Percentiles rank a stretch among this genome's conserved stretches.
Conservation (phyloP, 2,797 vertebrate species). For the Stomatorhinus walkeri region DNA sequence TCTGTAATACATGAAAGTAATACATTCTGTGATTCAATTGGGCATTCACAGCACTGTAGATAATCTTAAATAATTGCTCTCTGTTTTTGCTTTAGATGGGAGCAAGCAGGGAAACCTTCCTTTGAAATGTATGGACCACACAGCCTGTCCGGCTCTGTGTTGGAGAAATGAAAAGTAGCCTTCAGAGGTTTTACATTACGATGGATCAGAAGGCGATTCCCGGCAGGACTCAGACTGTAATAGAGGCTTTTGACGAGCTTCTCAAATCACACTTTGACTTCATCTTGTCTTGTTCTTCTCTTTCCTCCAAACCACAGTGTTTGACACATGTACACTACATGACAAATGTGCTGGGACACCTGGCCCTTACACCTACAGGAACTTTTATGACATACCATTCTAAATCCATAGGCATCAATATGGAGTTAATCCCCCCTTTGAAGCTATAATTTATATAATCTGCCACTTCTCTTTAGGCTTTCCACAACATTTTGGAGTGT, state of each 20-base stretch:
- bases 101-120: background rate
- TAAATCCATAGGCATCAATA: background rate
- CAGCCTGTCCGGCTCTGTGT: constrained; percentile 4
- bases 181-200: constrained; percentile 13
- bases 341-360: background rate
- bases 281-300: background rate
- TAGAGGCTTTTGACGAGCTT: constrained; percentile 7
- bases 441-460: background rate
- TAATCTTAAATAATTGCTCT: background rate
- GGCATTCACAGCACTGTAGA: background rate
- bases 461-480: background rate
- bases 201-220: constrained; percentile 5
- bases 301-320: constrained; percentile 6
- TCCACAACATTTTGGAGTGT: background rate
- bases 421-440: background rate
- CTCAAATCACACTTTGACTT: constrained; percentile 20
- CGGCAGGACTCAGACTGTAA: background rate
- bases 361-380: background rate
- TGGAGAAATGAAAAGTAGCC: background rate
- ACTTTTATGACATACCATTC: background rate
- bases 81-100: background rate
- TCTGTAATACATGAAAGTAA: background rate
- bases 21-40: background rate
- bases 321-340: background rate
- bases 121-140: background rate